phyloP scores from a whole-genome alignment of 2,797 vertebrate genomes.

The Poeciliopsis gracilis region DNA sequence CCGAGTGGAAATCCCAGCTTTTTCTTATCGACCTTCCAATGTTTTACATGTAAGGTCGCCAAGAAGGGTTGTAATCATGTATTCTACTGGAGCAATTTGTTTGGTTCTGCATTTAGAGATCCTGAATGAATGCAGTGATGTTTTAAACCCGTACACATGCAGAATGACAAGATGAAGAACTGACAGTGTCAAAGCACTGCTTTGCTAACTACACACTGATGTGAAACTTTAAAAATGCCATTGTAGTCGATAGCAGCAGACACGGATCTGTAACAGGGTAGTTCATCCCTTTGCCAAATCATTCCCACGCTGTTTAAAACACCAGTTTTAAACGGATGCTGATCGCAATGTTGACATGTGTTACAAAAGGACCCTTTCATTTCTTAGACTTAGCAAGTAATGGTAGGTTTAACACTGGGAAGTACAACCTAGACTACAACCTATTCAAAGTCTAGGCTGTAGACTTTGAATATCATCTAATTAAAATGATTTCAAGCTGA shows the following conservation, averaged over 20 bases:
- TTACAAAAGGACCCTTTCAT: background rate
- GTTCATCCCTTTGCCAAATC: background rate
- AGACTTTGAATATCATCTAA: background rate
- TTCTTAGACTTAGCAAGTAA: background rate
- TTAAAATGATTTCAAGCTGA: background rate
- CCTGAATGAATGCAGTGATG: background rate
- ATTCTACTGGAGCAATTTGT: background rate
- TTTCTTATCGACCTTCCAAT: conserved; percentile 42
- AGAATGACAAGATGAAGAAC: background rate
- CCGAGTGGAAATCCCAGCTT: conserved; percentile 37
- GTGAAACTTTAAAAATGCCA: background rate
- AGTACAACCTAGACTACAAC: background rate
- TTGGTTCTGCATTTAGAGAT: background rate
- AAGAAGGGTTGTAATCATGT: background rate
- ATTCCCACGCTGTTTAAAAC: background rate
- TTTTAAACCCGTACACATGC: background rate
- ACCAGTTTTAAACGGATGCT: background rate
- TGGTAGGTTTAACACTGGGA: background rate
- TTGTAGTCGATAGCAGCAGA: background rate
- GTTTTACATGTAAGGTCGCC: conserved; percentile 2
- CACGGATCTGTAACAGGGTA: background rate
- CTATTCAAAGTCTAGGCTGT: too few relatives aligned
- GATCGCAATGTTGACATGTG: background rate
- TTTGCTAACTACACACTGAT: background rate
- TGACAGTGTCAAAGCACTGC: background rate